Conservation (phyloP, 2,888 invertebrate genomes). For the Thelaira solivaga region DNA sequence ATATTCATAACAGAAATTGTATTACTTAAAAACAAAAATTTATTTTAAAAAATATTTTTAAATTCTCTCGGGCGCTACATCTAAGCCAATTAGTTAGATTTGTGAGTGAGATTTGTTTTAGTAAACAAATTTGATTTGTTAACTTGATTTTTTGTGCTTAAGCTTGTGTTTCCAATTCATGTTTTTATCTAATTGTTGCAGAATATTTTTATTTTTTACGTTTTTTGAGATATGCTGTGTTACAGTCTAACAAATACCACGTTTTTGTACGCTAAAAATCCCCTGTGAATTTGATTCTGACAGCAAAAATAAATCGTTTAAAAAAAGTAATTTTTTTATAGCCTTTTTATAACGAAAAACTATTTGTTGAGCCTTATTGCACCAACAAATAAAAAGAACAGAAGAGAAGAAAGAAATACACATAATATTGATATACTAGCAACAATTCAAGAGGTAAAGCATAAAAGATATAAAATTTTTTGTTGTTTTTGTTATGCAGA, state of each 20-base stretch:
- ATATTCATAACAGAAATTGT: too few species aligned
- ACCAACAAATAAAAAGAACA: background rate
- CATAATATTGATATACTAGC: conserved; percentile 20
- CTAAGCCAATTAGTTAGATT: background rate
- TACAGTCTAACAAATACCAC: conserved; percentile 10
- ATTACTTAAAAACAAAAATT: too few species aligned
- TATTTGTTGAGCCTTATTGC: conserved; percentile 8
- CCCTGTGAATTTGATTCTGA: conserved; percentile 46
- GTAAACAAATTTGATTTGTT: too few species aligned
- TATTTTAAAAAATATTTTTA: too few species aligned
- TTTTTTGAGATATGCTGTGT: background rate
- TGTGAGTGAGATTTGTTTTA: too few species aligned
- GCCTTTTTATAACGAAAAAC: background rate
- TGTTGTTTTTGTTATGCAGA: background rate
- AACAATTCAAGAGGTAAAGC: conserved; percentile 1
- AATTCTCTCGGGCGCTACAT: too few species aligned
- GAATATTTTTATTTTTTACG: background rate
- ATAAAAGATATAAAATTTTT: background rate
- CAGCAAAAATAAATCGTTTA: conserved; percentile 49
- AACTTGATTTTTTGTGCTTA: background rate
- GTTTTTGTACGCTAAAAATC: conserved; percentile 29
- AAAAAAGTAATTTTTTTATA: background rate
- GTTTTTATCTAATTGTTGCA: background rate
- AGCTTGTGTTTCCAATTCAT: too few species aligned
- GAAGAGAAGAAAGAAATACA: background rate